These are phyloP conservation scores for Psephotus haematonotus DNA, from an alignment of 2,113 vertebrate genomes.

Conservation along the genomic window DNA sequence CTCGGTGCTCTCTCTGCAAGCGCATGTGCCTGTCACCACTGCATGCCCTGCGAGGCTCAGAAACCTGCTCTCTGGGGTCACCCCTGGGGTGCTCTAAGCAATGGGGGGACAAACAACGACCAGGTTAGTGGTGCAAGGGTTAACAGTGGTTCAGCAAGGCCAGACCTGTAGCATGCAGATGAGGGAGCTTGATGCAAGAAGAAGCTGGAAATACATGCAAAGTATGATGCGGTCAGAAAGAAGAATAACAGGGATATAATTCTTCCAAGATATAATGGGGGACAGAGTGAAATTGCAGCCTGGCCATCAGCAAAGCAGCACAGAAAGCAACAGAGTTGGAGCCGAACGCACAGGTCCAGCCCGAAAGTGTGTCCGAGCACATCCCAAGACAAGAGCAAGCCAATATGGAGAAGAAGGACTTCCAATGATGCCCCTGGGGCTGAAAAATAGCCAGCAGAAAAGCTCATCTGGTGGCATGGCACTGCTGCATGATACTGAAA, in stretches of 20 bases:
- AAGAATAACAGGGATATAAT: neutral
- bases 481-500: neutral
- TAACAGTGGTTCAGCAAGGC: neutral
- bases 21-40: neutral
- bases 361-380: accelerated
- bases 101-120: constrained; percentile 63
- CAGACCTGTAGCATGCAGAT: neutral
- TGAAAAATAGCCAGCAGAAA: neutral
- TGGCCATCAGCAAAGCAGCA: neutral
- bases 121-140: constrained; percentile 47
- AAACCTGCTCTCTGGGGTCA: constrained; percentile 69
- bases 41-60: constrained; percentile 35
- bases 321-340: neutral
- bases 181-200: neutral
- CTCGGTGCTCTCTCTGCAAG: constrained; percentile 5
- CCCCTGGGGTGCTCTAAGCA: constrained; percentile 75
- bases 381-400: neutral
- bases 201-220: neutral
- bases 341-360: neutral
- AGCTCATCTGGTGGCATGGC: neutral
- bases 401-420: neutral
- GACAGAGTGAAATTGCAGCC: neutral
- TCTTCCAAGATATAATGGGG: neutral
- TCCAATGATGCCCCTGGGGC: neutral
- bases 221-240: neutral